Base-by-base conservation (phyloP, 2,888 invertebrate species). In the Neoitamus cyanurus region DNA sequence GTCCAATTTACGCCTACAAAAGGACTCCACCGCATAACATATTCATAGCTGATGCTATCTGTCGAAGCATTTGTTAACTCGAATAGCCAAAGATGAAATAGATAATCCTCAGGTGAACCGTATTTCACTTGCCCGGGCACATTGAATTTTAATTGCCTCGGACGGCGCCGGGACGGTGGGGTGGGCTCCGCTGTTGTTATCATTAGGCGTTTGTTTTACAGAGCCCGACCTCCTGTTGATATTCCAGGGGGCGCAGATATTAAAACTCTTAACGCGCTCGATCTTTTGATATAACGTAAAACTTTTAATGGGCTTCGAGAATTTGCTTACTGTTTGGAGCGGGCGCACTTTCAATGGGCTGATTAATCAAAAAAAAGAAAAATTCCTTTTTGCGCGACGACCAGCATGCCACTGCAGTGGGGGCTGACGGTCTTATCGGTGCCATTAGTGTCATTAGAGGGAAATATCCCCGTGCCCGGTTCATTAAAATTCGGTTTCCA, bases 31-130 rank as follows among this genome's bases (percentile, higher is more conserved):
- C 68, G 48, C 34, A 80, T 80, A 48, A 48, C 80, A 80, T 80
- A 80, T 80, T 80, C 80, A 80, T 80, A 30, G 36, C 80, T 80
- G 80, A 68, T 80, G 36, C 37, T 80, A 58, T 80, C 48, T 80
- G 48, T 58, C 80, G 68, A 80, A 58, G 58, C 20, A 31, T 80
- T 80, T 80, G 80, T 36, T 48, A 80, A 36, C 31, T 68, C 15
- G 48, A 80, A 34, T 58, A 80, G 68, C 31, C 30, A 58, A 58
- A 80, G 68, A 80, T 80, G 68, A 58, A 34, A 68, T 80, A 36
- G 80, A 80, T 68, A 58, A 80, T 31, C 68, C 80, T 68, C 80
- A 80, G 68, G 80, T 80, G 80, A 20, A 48, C 80, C 28, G 58
- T 80, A 80, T 80, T 80, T 80, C 80, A 80, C 11, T 68, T 68